These are phyloP conservation scores for Globodera ellingtonae DNA, from an alignment of 1,140 invertebrate genomes.

Conservation along the genomic window DNA sequence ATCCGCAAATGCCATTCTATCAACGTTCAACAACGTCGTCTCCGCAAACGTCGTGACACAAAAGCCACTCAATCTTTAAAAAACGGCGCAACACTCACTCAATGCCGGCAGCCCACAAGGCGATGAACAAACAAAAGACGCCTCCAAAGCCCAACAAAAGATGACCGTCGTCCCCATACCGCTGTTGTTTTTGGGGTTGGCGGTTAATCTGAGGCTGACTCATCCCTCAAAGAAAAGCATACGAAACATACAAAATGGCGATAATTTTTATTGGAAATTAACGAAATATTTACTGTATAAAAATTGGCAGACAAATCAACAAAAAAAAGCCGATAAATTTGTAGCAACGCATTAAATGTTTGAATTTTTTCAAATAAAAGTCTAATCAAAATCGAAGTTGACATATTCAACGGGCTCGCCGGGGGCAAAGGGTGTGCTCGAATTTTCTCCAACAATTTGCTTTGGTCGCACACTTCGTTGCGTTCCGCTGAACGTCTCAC, in stretches of 20 bases:
- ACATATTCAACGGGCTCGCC: not conserved
- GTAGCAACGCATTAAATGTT: no score
- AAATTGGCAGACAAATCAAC: not conserved
- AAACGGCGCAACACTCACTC: not conserved
- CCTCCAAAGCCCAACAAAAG: not conserved
- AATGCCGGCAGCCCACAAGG: not conserved
- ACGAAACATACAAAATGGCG: no score
- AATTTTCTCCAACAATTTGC: conserved; percentile 20
- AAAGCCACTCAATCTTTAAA: no score
- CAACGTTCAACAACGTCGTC: no score
- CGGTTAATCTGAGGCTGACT: not conserved
- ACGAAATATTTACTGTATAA: no score
- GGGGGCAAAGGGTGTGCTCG: not conserved
- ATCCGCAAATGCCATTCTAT: no score
- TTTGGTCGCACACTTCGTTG: conserved; percentile 2
- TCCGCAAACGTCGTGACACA: no score
- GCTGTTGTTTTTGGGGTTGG: not conserved
- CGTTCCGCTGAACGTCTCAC: conserved; percentile 14
- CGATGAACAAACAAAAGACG: not conserved
- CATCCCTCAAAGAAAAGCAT: no score
- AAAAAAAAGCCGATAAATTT: no score
- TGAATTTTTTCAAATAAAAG: not conserved
- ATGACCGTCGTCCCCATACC: not conserved
- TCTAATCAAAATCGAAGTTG: conserved; percentile 28
- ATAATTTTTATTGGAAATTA: no score